Base-by-base conservation (phyloP, 2,113 vertebrate genomes). In the Gasterosteus aculeatus region DNA sequence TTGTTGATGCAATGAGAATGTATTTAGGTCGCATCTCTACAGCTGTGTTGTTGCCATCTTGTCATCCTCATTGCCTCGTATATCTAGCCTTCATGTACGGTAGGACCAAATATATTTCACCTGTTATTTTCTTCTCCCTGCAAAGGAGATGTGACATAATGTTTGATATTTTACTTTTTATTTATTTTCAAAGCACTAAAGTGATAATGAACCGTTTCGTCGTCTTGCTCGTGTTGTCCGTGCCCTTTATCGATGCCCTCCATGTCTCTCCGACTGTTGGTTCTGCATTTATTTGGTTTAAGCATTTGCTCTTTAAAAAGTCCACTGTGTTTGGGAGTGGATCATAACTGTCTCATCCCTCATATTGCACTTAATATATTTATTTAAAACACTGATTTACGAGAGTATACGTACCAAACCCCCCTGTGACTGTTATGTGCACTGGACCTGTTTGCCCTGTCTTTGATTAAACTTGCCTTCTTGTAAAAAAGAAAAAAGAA, bases 1-100 rank as follows among this genome's bases (percentile, higher is more conserved):
- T 85, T 83, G 73, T 78, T 72, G 79, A 89, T 91, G 84, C 85
- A 90, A 86, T 73, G 86, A 90, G 91, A 92, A 92, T 93, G 92
- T 92, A 91, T 91, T 89, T 76, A 44, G 80, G 80, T 90, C 83
- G 87, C 85, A 83, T 89, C 77, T 85, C 54, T 87, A 80, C 56
- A 67, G 72, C 63, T 79, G 62, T 81, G 46, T 83, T 61, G 75
- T 76, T 72, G 57, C 62, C 77, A 86, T 88, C 73, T 49, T 56
- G 66, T 71, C 79, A 72, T 83, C 75, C 42, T 78, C 71, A 81
- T 81, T 53, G 60, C 65, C 66, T 82, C 62, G 72, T 63, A 73
- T 81, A n/a, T 69, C 41, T 42, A 77, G 63, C 59, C 70, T 83
- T 82, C 49, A 65, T 73, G 77, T 82, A 78, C 72, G 79, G 73